phyloP scores from a whole-genome alignment of 2,113 vertebrate species.

The Petrocephalus microphthalmus region DNA sequence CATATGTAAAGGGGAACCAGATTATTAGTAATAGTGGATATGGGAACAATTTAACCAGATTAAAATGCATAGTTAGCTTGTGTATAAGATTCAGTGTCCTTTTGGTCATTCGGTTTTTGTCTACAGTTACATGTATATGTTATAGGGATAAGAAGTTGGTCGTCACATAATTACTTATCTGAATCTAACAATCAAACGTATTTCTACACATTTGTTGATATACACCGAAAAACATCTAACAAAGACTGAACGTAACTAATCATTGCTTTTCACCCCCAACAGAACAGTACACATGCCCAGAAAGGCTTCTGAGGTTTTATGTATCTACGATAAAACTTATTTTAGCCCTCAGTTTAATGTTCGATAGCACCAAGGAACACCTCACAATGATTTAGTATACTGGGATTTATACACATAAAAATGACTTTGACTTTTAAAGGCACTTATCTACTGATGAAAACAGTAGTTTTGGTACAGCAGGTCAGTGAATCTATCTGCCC shows the following conservation, averaged over 20 bases:
- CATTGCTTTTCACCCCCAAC: background rate
- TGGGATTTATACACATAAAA: background rate
- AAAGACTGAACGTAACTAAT: background rate
- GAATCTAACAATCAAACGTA: background rate
- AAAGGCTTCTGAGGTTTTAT: background rate
- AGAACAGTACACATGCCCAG: background rate
- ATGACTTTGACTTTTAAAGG: background rate
- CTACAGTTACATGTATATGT: background rate
- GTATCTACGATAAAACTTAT: background rate
- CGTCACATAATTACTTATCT: background rate
- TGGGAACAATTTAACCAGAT: background rate
- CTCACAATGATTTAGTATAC: background rate
- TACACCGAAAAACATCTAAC: background rate
- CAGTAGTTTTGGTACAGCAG: background rate
- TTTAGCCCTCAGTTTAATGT: background rate
- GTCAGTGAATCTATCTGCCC: background rate
- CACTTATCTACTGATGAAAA: background rate
- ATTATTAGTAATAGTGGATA: background rate
- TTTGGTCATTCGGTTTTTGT: background rate
- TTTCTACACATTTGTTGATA: background rate
- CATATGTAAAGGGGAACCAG: background rate
- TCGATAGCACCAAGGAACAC: background rate
- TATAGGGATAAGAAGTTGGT: background rate
- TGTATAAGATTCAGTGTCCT: background rate
- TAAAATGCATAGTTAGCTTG: background rate